Evolutionary conservation across 2,113 vertebrate species (phyloP).

Genomic region (Siniperca chuatsi): DNA sequence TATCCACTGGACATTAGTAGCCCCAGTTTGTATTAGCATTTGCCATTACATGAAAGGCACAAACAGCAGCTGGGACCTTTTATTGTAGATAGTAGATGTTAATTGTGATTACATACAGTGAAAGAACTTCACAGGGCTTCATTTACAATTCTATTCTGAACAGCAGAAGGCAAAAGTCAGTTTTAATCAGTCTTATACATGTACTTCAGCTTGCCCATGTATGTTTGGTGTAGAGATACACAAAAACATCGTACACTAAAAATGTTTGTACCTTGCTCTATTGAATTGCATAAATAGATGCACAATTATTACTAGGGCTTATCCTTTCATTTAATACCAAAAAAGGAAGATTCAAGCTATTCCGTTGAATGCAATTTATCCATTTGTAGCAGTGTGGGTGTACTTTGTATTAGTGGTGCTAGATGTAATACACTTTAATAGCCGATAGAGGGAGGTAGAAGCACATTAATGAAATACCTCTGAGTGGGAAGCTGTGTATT

Average conservation of each 20-base stretch:
- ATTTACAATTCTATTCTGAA: neutral
- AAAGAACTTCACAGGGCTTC: neutral
- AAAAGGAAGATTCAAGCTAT: neutral
- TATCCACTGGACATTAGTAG: neutral
- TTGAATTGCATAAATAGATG: neutral
- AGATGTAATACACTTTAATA: neutral
- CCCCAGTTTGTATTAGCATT: neutral
- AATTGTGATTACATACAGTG: neutral
- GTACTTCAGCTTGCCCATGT: neutral
- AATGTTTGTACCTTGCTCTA: neutral
- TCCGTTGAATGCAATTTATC: neutral
- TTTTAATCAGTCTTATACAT: neutral
- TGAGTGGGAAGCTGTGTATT: neutral
- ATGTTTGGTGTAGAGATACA: neutral
- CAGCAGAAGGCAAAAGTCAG: neutral
- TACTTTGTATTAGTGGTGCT: neutral
- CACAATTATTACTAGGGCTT: neutral
- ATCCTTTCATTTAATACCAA: neutral
- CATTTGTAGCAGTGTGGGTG: neutral
- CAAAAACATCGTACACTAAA: neutral
- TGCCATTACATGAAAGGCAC: neutral
- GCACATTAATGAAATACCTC: constrained; percentile 25
- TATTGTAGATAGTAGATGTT: neutral
- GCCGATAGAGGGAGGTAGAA: constrained; percentile 65
- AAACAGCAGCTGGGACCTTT: neutral